Conservation (phyloP, 2,113 vertebrate genomes). For the Odocoileus virginianus region DNA sequence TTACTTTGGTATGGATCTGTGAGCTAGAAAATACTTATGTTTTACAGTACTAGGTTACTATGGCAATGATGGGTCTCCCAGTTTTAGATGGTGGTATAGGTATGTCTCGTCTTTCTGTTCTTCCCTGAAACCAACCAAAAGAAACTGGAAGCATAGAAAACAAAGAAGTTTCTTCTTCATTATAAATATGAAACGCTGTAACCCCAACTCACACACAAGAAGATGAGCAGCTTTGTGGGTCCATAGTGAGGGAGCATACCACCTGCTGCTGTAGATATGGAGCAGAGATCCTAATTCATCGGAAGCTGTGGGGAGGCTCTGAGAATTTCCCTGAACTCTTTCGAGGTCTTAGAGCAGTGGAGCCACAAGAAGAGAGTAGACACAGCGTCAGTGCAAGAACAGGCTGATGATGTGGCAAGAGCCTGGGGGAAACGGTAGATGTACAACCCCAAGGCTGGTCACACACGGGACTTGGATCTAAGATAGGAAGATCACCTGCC, state of each 20-base stretch:
- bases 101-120: background rate
- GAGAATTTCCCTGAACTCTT: background rate
- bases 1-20: background rate
- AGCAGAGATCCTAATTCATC: background rate
- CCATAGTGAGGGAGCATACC: rapidly evolving
- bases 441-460: too few species aligned
- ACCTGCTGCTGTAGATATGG: background rate
- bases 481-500: background rate
- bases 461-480: background rate
- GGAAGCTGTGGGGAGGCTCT: rapidly evolving
- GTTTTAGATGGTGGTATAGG: background rate
- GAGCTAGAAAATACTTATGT: background rate
- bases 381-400: background rate
- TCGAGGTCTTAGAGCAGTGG: background rate
- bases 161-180: background rate
- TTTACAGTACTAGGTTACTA: background rate
- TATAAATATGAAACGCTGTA: background rate
- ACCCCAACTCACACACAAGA: background rate
- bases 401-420: background rate
- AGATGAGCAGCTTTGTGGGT: background rate
- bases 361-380: background rate
- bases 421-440: background rate
- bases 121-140: background rate
- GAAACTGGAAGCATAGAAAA: background rate
- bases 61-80: background rate